Conservation (phyloP, 1,140 invertebrate species). For the Drosophila oshimai region DNA sequence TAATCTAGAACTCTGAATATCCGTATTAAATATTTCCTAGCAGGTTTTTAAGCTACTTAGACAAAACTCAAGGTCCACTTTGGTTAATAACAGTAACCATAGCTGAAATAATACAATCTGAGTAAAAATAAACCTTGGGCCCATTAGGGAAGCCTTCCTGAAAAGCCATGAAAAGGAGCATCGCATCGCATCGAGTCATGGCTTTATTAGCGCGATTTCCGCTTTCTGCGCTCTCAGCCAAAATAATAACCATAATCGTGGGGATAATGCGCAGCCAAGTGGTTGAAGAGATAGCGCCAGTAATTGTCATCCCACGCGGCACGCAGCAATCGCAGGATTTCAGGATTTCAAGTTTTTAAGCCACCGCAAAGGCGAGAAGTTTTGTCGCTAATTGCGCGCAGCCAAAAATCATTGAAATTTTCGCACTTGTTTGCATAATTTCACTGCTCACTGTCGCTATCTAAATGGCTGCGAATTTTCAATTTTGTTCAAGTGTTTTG, state of each 20-base stretch:
- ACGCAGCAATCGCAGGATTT: constrained; percentile 16
- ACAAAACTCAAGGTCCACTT: not conserved
- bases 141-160: not conserved
- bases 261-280: constrained; percentile 58
- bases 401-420: constrained; percentile 32
- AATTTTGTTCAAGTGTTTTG: constrained; percentile 1
- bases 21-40: too few relatives aligned
- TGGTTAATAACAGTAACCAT: too few relatives aligned
- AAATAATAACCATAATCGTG: constrained; percentile 54
- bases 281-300: constrained; percentile 19
- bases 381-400: constrained; percentile 28
- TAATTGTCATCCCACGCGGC: constrained; percentile 36
- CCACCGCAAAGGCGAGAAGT: not conserved
- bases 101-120: not conserved
- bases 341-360: too few relatives aligned
- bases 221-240: constrained; percentile 31
- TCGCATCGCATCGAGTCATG: not conserved
- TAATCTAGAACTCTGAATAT: too few relatives aligned
- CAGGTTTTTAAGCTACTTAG: too few relatives aligned
- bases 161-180: too few relatives aligned
- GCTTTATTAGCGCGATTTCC: constrained; percentile 65
- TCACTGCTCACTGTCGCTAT: not conserved
- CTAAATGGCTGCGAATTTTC: constrained; percentile 27
- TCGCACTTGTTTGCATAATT: constrained; percentile 48
- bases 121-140: constrained; percentile 1